A percentile compares a stretch with the other conserved stretches of the same genome.
These are phyloP conservation scores for Rana temporaria DNA, from an alignment of 2,113 vertebrate species.

Conservation along the genomic window DNA sequence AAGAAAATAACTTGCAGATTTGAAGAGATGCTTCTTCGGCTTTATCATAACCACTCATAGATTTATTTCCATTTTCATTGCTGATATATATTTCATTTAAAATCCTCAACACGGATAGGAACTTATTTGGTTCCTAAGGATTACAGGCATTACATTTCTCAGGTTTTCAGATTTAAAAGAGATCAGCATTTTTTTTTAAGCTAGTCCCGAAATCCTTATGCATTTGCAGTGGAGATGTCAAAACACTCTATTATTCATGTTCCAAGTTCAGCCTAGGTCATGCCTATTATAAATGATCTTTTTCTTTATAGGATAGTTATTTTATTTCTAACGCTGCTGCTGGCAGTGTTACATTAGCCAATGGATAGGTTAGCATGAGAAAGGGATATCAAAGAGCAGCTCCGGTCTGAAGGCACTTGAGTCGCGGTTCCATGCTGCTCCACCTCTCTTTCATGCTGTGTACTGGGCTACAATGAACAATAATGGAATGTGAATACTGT, in stretches of 20 bases:
- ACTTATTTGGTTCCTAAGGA: conserved; percentile 31
- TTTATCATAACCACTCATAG: conserved; percentile 16
- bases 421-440: no score
- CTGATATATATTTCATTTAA: conserved; percentile 27
- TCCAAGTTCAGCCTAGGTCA: not conserved
- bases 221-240: not conserved
- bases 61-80: conserved; percentile 41
- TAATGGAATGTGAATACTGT: no score
- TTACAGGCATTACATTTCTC: conserved; percentile 30
- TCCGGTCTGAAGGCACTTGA: no score
- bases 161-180: conserved; percentile 35
- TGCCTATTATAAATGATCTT: not conserved
- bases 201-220: conserved; percentile 3
- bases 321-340: not conserved
- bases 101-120: conserved; percentile 7
- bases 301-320: not conserved
- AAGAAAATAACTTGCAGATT: conserved; percentile 13
- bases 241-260: conserved; percentile 24
- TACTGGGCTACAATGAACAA: no score
- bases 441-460: no score
- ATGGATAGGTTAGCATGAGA: no score
- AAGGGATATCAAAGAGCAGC: no score
- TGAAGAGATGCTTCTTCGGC: not conserved
- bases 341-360: not conserved
- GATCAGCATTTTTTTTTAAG: not conserved